Conservation (phyloP, 2,888 invertebrate genomes). For the Chesias legatella region DNA sequence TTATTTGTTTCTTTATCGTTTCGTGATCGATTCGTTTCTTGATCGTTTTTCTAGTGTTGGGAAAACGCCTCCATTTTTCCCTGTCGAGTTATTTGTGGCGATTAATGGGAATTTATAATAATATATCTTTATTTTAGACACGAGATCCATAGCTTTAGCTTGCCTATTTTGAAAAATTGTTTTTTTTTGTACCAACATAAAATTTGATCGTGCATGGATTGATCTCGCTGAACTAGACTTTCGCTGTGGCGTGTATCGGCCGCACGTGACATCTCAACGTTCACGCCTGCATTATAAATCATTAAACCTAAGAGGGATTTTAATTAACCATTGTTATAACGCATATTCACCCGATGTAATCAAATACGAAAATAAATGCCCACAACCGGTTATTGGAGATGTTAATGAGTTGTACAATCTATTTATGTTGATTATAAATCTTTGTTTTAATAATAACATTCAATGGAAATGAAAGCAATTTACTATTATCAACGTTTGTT, state of each 20-base stretch:
- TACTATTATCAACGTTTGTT: too few species aligned
- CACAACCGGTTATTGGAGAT: conserved; percentile 9
- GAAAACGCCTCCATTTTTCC: too few species aligned
- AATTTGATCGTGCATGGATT: background rate
- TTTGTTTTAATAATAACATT: background rate
- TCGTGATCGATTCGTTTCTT: too few species aligned
- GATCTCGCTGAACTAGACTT: background rate
- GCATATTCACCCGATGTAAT: conserved; percentile 26
- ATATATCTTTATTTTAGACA: too few species aligned
- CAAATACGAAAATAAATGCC: conserved; percentile 15
- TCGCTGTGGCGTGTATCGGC: conserved; percentile 2
- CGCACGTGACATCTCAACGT: conserved; percentile 37
- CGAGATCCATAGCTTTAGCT: too few species aligned
- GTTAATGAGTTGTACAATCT: conserved; percentile 15
- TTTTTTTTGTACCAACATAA: too few species aligned
- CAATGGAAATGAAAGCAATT: too few species aligned
- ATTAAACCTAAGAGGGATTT: conserved; percentile 47
- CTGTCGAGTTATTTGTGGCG: too few species aligned
- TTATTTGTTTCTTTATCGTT: too few species aligned
- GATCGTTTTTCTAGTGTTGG: too few species aligned
- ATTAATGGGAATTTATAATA: too few species aligned
- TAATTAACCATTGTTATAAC: conserved; percentile 63
- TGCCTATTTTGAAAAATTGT: too few species aligned
- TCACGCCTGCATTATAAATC: conserved; percentile 47
- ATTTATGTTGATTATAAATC: conserved; percentile 8